Conservation (phyloP, 1,140 invertebrate genomes). For the Drosophila kurseongensis region DNA sequence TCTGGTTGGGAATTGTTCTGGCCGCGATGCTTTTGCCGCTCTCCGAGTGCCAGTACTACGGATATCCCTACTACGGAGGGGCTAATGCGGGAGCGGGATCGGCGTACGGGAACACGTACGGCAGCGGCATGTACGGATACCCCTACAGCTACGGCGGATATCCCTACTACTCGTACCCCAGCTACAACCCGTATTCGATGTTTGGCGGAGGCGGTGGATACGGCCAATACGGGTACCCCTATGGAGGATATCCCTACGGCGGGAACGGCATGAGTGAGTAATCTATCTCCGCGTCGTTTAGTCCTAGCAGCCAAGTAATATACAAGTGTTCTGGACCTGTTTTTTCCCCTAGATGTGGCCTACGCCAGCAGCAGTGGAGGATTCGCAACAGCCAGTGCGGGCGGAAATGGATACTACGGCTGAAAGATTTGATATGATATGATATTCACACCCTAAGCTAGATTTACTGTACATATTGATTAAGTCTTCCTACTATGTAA, state of each 20-base stretch:
- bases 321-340: slow-evolving; percentile 79
- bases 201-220: slow-evolving; percentile 36
- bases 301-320: slow-evolving; percentile 12
- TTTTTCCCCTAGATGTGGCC: slow-evolving; percentile 72
- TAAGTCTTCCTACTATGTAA: slow-evolving; percentile 42
- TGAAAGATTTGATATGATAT: slow-evolving; percentile 18
- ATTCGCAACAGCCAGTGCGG: slow-evolving; percentile 64
- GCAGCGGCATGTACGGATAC: slow-evolving; percentile 49
- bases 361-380: slow-evolving; percentile 78
- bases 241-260: slow-evolving; percentile 62
- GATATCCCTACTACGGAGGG: slow-evolving; percentile 56
- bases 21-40: slow-evolving; percentile 28
- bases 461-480: slow-evolving; percentile 37
- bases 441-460: slow-evolving; percentile 27
- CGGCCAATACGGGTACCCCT: slow-evolving; percentile 62
- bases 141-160: slow-evolving; percentile 59
- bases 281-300: not conserved
- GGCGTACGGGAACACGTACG: slow-evolving; percentile 35
- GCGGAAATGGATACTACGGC: slow-evolving; percentile 62
- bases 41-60: slow-evolving; percentile 56
- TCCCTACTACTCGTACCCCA: slow-evolving; percentile 44
- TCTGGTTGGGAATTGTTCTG: slow-evolving; percentile 36
- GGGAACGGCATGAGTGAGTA: slow-evolving; percentile 75
- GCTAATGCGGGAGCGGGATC: slow-evolving; percentile 34
- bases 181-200: slow-evolving; percentile 49